Evolutionary conservation across 2,113 vertebrate genomes (phyloP), one percentile per base, ranked within the genome.

Genomic region (Dasypus novemcinctus): DNA sequence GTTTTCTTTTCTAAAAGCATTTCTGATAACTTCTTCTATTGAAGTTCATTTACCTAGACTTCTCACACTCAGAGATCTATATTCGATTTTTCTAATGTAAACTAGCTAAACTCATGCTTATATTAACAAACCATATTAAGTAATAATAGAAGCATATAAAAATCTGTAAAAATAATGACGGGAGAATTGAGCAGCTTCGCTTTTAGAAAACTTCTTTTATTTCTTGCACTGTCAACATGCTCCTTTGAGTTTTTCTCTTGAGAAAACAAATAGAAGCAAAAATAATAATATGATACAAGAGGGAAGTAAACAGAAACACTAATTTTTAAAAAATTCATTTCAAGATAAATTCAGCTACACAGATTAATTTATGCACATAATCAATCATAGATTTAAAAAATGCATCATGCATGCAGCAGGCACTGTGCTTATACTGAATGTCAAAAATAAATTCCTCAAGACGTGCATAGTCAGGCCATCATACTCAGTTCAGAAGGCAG

Each of bases 171-270:
- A 94, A 49, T 82, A 23, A 52, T 7, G 75, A 3, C 1, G 11
- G 10, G 29, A 54, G 5, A 64, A 36, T 38, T 78, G 4, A 5
- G 13, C 13, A 49, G 18, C 25, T 49, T 87, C 12, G 41, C 13
- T 78, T 74, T 29, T 54, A 59, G 69, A 38, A 95, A 90, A 69
- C 15, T 38, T 15, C 14, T 49, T 85, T 91, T 41, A 0, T 31
- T 74, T 9, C 2, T 18, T 79, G 74, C 64, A 75, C 29, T 13
- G 68, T 49, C 46, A 49, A 49, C 54, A 43, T 11, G 61, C 20
- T 49, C 31, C 15, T 89, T 91, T 0, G 0, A 12, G 2, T 96
- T 97, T 95, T 91, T 61, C 74, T 97, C 71, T 27, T n/a, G 25
- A n/a, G 6, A 5, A 46, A 92, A 64, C 36, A 75, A 64, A 76